Conservation (phyloP, 2,888 invertebrate genomes). For the Abscondita cerata region DNA sequence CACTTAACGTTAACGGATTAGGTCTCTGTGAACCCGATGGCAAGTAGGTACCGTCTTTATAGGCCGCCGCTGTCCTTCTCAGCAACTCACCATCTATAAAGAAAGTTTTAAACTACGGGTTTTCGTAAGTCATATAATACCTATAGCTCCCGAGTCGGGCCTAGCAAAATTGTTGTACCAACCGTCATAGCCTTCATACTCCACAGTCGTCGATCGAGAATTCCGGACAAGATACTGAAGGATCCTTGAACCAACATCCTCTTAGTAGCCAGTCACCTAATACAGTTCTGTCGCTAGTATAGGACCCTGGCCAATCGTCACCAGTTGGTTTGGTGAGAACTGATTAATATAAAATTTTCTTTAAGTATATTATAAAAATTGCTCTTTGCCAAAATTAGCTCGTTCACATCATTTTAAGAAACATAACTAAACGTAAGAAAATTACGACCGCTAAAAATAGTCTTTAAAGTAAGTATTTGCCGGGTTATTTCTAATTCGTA, state of each 20-base stretch:
- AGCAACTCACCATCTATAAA: slow-evolving; percentile 62
- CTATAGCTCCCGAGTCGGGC: slow-evolving; percentile 56
- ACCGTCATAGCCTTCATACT: slow-evolving; percentile 58
- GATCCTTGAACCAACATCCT: slow-evolving; percentile 24
- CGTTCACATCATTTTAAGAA: no score
- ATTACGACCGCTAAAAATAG: no score
- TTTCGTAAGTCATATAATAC: slow-evolving; percentile 40
- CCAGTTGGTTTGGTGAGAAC: slow-evolving; percentile 9
- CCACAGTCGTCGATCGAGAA: slow-evolving; percentile 37
- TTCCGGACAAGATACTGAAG: background rate
- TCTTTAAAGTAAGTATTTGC: no score
- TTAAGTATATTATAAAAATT: no score
- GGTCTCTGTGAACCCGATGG: slow-evolving; percentile 61
- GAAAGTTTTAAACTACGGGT: background rate
- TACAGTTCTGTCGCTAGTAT: slow-evolving; percentile 16
- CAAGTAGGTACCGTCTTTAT: slow-evolving; percentile 64
- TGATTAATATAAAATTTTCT: no score
- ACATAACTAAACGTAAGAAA: no score
- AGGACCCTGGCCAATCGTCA: slow-evolving; percentile 17
- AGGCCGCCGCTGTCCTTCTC: slow-evolving; percentile 63
- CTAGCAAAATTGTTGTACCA: slow-evolving; percentile 57
- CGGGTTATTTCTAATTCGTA: no score
- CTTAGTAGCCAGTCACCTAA: slow-evolving; percentile 27
- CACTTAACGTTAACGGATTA: slow-evolving; percentile 63
- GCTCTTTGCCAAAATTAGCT: no score